phyloP scores from a whole-genome alignment of 2,888 invertebrate species.

The Mythimna pallens region DNA sequence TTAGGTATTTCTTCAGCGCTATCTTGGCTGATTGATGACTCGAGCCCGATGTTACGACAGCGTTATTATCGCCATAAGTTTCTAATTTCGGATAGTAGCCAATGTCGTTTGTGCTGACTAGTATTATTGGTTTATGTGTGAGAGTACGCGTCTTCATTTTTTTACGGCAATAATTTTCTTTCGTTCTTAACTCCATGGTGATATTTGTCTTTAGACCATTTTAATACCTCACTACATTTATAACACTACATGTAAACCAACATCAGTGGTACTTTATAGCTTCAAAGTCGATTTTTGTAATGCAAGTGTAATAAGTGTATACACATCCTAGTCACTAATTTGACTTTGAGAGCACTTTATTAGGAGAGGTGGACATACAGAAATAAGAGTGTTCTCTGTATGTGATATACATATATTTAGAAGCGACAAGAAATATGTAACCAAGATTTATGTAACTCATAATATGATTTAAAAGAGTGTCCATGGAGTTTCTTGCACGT shows the following conservation, averaged over 20 bases:
- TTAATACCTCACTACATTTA: not conserved
- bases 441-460: too few species aligned
- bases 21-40: constrained; percentile 62
- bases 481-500: too few species aligned
- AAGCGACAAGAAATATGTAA: too few species aligned
- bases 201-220: not conserved
- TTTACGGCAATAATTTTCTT: constrained; percentile 1
- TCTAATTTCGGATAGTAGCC: constrained; percentile 35
- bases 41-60: constrained; percentile 24
- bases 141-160: not conserved
- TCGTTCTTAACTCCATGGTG: too few species aligned
- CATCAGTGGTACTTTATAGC: not conserved
- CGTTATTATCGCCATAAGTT: constrained; percentile 51
- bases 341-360: not conserved
- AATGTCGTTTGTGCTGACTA: constrained; percentile 26
- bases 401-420: too few species aligned
- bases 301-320: not conserved
- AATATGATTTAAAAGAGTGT: too few species aligned
- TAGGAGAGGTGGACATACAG: not conserved
- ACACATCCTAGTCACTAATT: too few species aligned
- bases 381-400: too few species aligned
- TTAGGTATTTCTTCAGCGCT: constrained; percentile 50
- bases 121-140: constrained; percentile 7
- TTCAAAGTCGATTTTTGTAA: not conserved
- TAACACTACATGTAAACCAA: too few species aligned